Conservation (phyloP, 2,113 vertebrate species). For the Lontra canadensis region DNA sequence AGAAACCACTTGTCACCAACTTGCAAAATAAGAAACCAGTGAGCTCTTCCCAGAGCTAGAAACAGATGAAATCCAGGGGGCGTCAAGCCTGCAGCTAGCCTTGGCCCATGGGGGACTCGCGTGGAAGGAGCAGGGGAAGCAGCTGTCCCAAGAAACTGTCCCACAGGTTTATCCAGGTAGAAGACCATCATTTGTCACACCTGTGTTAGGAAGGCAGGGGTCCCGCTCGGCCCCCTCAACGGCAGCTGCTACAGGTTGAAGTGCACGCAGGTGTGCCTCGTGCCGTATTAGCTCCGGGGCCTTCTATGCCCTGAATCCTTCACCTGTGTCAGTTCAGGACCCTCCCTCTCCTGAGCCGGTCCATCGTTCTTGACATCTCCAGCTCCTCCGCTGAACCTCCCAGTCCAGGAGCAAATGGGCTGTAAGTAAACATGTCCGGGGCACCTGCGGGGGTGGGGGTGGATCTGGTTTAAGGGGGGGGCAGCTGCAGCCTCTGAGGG, state of each 20-base stretch:
- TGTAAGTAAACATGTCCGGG: neutral
- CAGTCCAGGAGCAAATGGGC: neutral
- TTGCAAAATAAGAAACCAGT: neutral
- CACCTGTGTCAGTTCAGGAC: neutral
- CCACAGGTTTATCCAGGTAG: rapidly evolving
- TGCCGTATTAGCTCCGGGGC: rapidly evolving
- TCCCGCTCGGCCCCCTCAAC: rapidly evolving
- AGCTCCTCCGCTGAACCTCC: neutral
- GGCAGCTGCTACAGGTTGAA: neutral
- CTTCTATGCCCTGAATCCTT: rapidly evolving
- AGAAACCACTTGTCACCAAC: constrained; percentile 30
- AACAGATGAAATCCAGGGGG: neutral
- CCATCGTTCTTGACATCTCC: neutral
- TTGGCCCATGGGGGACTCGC: neutral
- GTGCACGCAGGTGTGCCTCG: rapidly evolving
- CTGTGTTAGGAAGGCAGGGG: neutral
- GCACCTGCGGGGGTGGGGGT: neutral
- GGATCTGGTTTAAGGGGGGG: rapidly evolving
- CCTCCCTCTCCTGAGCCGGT: neutral
- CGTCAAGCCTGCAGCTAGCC: neutral
- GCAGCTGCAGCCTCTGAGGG: too few species aligned
- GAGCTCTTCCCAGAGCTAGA: rapidly evolving
- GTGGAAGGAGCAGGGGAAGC: too few species aligned
- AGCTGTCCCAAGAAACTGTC: too few species aligned
- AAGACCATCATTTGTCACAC: neutral